Base-by-base conservation (phyloP, 1,140 invertebrate species). In the Drosophila ironensis region DNA sequence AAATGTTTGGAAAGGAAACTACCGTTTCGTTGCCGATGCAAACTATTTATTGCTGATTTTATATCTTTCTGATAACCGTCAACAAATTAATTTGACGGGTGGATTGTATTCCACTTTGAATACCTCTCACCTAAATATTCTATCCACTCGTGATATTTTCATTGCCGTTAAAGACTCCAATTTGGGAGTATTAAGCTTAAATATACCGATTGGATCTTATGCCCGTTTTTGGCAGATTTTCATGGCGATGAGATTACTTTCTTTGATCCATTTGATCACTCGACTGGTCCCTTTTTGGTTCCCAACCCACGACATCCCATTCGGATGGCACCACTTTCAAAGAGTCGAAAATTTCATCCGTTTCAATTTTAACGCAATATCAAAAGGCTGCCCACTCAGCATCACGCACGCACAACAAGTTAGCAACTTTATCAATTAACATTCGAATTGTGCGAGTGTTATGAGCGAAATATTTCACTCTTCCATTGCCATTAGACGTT, bases 371-470 rank as follows among this genome's bases (percentile, higher is more conserved):
- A 8, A 63, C 61, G 22, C 35, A 63, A 11, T 41, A 42, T 63
- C 25, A 59, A 25, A 59, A 14, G n/a, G 12, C 12, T 20, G 66
- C 45, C 20, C 40, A 69, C 47, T 25, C 51, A 42, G 12, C 12
- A 33, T 35, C 44, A 47, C 30, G 8, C 28, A 50, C 59, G 48
- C 50, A 77, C 50, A 68, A 68, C 74, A 68, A 77, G 61, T 78
- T 78, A 44, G 51, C 63, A 25, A 40, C 44, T 73, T 41, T 56
- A 80, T 42, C 54, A 78, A 64, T 76, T 80, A 48, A 48, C 60
- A 63, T 64, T 64, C 24, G 42, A 63, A 48, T 47, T 61, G 45
- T 61, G 48, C 63, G n/a, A n/a, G n/a, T n/a, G n/a, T 40, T 63
- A 28, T 20, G 28, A 22, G 57, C 57, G 38, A 47, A 63, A 63